Percentiles rank a stretch among this genome's conserved stretches.
Conservation (phyloP, 2,888 invertebrate species). For the Melinaea menophilus region DNA sequence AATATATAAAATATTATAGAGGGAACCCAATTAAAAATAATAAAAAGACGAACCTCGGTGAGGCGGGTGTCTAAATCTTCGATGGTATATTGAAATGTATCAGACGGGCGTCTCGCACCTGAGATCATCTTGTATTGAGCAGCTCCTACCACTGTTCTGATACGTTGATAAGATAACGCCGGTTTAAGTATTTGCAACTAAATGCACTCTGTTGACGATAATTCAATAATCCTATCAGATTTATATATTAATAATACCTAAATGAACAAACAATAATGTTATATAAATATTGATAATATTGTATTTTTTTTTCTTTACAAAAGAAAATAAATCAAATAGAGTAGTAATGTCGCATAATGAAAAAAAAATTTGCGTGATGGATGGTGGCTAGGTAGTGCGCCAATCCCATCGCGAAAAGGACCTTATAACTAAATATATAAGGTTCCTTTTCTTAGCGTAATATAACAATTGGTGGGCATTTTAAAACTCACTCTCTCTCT, state of each 20-base stretch:
- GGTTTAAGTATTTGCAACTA: slow-evolving; percentile 43
- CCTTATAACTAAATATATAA: too few species aligned
- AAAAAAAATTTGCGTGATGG: too few species aligned
- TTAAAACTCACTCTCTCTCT: too few species aligned
- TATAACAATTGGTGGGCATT: too few species aligned
- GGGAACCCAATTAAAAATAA: not conserved
- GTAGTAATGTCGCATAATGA: too few species aligned
- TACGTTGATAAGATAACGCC: slow-evolving; percentile 66
- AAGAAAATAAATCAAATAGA: too few species aligned
- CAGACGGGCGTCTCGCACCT: slow-evolving; percentile 60
- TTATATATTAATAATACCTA: slow-evolving; percentile 23
- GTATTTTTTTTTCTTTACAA: too few species aligned
- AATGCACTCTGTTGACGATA: slow-evolving; percentile 41
- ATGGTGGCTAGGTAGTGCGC: too few species aligned
- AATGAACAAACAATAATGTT: slow-evolving; percentile 8
- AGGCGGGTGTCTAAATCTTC: slow-evolving; percentile 20
- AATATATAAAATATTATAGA: too few species aligned
- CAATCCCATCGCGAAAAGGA: too few species aligned
- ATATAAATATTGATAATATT: too few species aligned
- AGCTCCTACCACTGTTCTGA: slow-evolving; percentile 41
- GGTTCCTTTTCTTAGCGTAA: too few species aligned
- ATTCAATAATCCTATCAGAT: slow-evolving; percentile 18
- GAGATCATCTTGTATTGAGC: slow-evolving; percentile 65
- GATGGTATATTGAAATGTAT: slow-evolving; percentile 23
- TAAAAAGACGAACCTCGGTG: not conserved